Base-by-base conservation (phyloP, 2,888 invertebrate genomes). In the Balanococcus diminutus region DNA sequence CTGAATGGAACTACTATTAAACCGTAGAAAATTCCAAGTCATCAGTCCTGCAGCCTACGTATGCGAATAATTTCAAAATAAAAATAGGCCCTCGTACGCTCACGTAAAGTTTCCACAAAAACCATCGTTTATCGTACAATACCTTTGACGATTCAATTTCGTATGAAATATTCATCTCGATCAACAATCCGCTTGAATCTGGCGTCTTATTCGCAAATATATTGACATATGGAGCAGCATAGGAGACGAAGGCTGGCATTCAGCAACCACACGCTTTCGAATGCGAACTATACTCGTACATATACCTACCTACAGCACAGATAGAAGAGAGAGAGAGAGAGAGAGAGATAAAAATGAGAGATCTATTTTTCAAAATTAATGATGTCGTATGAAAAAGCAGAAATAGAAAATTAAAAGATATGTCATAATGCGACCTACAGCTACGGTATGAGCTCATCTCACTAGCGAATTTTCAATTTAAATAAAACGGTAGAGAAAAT, bases 321-420 rank as follows among this genome's bases (percentile, higher is more conserved):
- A 14, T n/a, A 2, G n/a, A 2, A 3, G n/a, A 16, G n/a, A n/a
- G n/a, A n/a, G n/a, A n/a, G 2, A 46, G 1, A 6, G 14, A 6
- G 25, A 1, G 25, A 25, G 25, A 67, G 28, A 0, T 2, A n/a
- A 72, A 31, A 31, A 72, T 31, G 72, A 72, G 72, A 82, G 82
- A 82, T 82, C 51, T 82, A 82, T 82, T 82, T 82, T 46, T 51
- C 51, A 28, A 46, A 82, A 82, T 82, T 82, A 82, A 82, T 82
- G 82, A 82, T 82, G 82, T 82, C 46, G 31, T 39, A 51, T 51
- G 46, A 82, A 82, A 82, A 82, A 82, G 42, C n/a, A 51, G 39
- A 82, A 82, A 46, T 46, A 51, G 51, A 82, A 82, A 46, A 82
- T 82, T 82, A 82, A 82, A 82, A 51, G 51, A 82, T 51, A 46